These are phyloP conservation scores for Ondatra zibethicus DNA, from an alignment of 2,113 vertebrate species.

Conservation along the genomic window DNA sequence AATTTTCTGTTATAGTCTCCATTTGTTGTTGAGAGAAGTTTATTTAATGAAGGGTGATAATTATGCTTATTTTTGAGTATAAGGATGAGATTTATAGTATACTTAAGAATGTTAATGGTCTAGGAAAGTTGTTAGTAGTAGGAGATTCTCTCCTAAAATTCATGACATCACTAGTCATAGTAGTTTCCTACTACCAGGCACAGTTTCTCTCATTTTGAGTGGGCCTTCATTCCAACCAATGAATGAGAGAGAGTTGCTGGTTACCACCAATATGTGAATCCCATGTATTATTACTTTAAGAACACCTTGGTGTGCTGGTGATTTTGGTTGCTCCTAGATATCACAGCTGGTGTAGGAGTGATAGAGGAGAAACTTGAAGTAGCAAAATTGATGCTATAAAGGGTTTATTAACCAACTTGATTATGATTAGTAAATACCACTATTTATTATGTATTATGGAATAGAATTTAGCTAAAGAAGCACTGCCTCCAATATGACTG, in stretches of 20 bases:
- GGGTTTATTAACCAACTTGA: background rate
- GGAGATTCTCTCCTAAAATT: background rate
- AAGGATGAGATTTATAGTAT: background rate
- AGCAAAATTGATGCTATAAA: background rate
- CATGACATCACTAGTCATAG: background rate
- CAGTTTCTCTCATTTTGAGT: background rate
- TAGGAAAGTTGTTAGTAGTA: background rate
- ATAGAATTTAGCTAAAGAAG: background rate
- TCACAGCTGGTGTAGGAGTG: background rate
- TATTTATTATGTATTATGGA: background rate
- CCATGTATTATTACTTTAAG: background rate
- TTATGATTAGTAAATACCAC: background rate
- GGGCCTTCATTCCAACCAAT: background rate
- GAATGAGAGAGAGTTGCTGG: background rate
- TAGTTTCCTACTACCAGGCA: background rate
- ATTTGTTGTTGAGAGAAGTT: background rate
- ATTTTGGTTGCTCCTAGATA: background rate
- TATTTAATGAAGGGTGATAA: background rate
- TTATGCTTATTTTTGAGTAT: background rate
- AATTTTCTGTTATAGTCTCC: background rate
- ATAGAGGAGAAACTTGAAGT: background rate
- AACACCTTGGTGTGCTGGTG: background rate
- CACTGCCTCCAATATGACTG: background rate
- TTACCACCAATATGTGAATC: background rate
- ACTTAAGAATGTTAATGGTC: background rate